Evolutionary conservation across 2,888 invertebrate species (phyloP).

Genomic region (Tetragnatha montana): DNA sequence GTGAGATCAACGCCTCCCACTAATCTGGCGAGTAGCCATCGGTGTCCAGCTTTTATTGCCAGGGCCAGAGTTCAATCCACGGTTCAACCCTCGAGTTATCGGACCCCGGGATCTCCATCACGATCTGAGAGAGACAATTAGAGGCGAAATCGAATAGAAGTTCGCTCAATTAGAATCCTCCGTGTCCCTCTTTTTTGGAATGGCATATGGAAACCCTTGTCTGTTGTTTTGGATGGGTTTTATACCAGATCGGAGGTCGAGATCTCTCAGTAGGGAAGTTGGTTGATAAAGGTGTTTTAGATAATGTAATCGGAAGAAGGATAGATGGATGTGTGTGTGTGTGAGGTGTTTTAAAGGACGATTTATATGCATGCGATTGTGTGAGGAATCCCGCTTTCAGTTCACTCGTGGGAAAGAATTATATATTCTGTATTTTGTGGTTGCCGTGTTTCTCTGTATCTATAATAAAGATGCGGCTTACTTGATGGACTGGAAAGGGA

Average conservation of each 20-base stretch:
- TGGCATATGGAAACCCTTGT: neutral
- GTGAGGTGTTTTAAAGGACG: too few species aligned
- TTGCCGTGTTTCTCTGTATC: too few species aligned
- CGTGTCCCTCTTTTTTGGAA: conserved; percentile 37
- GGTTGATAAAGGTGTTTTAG: neutral
- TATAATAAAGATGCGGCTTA: too few species aligned
- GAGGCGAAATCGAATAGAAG: conserved; percentile 48
- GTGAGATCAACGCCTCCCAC: conserved; percentile 42
- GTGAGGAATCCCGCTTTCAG: too few species aligned
- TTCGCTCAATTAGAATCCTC: conserved; percentile 47
- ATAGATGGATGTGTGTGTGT: too few species aligned
- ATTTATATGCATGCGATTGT: too few species aligned
- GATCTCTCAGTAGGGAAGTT: neutral
- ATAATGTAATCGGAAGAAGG: too few species aligned
- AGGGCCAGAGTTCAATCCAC: conserved; percentile 16
- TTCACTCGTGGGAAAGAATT: too few species aligned
- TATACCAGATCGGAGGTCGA: neutral
- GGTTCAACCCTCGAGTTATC: conserved; percentile 47
- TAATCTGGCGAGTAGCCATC: conserved; percentile 47
- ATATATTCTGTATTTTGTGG: too few species aligned
- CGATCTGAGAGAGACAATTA: conserved; percentile 65
- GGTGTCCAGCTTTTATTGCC: conserved; percentile 67
- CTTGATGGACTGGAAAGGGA: too few species aligned
- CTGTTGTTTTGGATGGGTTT: conserved; percentile 9
- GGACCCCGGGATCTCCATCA: conserved; percentile 45